Base-by-base conservation (phyloP, 1,140 invertebrate genomes). In the Phymastichus coffea region DNA sequence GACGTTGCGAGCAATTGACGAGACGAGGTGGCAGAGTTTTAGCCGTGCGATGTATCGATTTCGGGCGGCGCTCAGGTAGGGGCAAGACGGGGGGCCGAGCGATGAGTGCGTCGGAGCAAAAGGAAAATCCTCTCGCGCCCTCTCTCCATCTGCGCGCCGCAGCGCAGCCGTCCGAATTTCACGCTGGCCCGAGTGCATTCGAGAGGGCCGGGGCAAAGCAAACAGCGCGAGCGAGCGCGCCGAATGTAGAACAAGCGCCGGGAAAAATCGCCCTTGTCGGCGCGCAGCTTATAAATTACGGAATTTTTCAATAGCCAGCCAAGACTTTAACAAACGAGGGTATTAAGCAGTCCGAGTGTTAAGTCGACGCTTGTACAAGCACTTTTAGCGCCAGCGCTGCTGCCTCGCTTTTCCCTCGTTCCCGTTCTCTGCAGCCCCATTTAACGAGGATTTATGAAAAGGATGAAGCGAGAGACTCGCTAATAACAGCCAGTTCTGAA, bases 401-500 rank as follows among this genome's bases (percentile, higher is more conserved):
- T 33, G 28, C 28, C 12, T 33, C 12, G 6, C 28, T 33, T 33
- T 33, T 33, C 6, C 12, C 12, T 33, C 28, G 12, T 12, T 12
- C 28, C 28, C 28, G 28, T 6, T 12, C 6, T 6, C 28, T 33
- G 6, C 12, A 33, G 28, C 28, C 12, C 28, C 28, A 33, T 33
- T 33, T 33, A 33, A 12, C 28, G 12, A 33, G 28, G 28, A 12
- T 7, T 33, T 33, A 33, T 33, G 12, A 62, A 66, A 64, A 64
- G 55, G 53, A 20, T 56, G 46, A 53, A 56, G 52, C 51, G 55
- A 20, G 28, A 8, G 8, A 22, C 23, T 8, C 49, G 35, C 58
- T 64, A 66, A 66, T 65, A 64, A 64, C 66, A 65, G 57, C 52
- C 40, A 61, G 25, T 65, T 67, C 49, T 61, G 52, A 67, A 66